Conservation (phyloP, 2,113 vertebrate species). For the Numenius arquata region DNA sequence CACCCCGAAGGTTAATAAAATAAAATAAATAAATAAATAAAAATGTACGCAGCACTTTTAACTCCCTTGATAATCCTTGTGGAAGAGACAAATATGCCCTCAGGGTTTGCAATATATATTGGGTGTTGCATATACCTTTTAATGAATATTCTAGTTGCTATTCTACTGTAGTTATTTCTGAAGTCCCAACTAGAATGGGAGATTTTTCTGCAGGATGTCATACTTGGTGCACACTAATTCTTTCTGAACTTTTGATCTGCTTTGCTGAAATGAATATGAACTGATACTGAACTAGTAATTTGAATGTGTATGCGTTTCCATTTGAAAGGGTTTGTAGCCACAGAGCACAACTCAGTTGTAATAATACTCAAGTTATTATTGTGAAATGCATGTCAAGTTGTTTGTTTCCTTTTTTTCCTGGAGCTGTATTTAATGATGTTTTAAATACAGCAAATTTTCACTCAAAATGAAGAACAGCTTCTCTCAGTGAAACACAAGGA, state of each 20-base stretch:
- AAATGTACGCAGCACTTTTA: not conserved
- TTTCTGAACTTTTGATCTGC: not conserved
- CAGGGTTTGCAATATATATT: not conserved
- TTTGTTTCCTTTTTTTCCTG: not conserved
- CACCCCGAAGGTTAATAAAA: not conserved
- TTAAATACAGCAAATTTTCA: constrained; percentile 9
- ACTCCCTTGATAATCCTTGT: not conserved
- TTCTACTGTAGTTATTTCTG: not conserved
- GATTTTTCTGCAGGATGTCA: not conserved
- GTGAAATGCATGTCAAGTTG: not conserved
- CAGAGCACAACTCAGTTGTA: not conserved
- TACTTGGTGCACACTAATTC: not conserved
- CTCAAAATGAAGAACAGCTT: not conserved
- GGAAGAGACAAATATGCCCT: not conserved
- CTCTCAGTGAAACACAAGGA: not conserved
- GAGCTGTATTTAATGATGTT: not conserved
- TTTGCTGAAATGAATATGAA: not conserved
- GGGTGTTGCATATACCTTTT: not conserved
- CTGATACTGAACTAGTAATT: not conserved
- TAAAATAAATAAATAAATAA: not conserved
- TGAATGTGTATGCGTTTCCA: not conserved
- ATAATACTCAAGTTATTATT: not conserved
- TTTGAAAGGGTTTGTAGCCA: not conserved
- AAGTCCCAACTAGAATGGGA: not conserved
- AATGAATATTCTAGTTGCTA: not conserved